Evolutionary conservation across 2,888 invertebrate species (phyloP), one percentile per base, ranked within the genome.

Genomic region (Drosophila phalerata): DNA sequence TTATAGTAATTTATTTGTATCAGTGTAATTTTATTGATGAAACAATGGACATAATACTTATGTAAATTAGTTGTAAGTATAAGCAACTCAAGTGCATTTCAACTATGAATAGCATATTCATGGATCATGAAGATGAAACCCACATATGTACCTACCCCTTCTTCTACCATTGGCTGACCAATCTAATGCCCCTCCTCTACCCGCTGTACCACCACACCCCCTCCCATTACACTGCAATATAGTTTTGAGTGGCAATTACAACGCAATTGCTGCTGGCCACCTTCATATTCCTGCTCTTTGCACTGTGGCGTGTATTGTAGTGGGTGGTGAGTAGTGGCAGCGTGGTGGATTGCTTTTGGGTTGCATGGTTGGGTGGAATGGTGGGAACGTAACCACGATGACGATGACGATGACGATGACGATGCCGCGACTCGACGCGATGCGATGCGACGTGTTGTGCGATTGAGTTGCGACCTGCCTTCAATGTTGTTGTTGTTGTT

Each of bases 251-350:
- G 22, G 69, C 30, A 47, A 47, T 25, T 72, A 74, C 79, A 79
- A 58, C 69, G 77, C 83, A 79, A 76, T 82, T 75, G 78, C 70
- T 82, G 83, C 71, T 83, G 83, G 22, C 83, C 63, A 68, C 63
- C 69, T 79, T 75, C 76, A 69, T 73, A 60, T 65, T 58, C 70
- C 53, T 66, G 64, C 51, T 38, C 34, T 32, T 10, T 17, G 11
- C 10, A 5, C 9, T 8, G 9, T 30, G 30, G 9, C 5, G 4
- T 28, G 28, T 5, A 6, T 4, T 1, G 9, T n/a, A 11, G 40
- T 32, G 61, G 53, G 61, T 61, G 53, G 61, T 43, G 61, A 53
- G 38, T 38, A 28, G 34, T 15, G 58, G 10, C 15, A 17, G 45
- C 2, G 43, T 32, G 42, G 37, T 52, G 52, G 38, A 28, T 11